Percentiles rank a stretch among this genome's conserved stretches.
Evolutionary conservation across 2,888 invertebrate species (phyloP).

Genomic region (Acronicta aceris): DNA sequence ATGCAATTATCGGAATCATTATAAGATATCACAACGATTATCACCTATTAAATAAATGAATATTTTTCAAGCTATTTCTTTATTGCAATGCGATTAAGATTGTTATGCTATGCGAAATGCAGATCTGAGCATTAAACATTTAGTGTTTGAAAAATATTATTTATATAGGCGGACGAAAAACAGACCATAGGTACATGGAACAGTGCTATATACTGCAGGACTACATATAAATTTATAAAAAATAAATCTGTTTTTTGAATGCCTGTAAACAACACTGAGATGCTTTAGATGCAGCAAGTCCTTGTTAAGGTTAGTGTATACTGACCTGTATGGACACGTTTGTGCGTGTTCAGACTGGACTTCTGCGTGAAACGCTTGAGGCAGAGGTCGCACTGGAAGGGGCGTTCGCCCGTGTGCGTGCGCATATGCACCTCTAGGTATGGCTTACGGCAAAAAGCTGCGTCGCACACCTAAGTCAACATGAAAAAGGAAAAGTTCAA

Average conservation of each 20-base stretch:
- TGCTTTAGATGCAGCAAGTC: slow-evolving; percentile 42
- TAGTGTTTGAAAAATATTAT: slow-evolving; percentile 59
- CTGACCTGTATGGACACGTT: slow-evolving; percentile 92
- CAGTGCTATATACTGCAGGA: not conserved
- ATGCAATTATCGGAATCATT: slow-evolving; percentile 36
- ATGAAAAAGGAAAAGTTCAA: slow-evolving; percentile 28
- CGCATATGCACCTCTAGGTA: slow-evolving; percentile 95
- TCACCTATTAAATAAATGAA: slow-evolving; percentile 45
- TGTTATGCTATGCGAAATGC: slow-evolving; percentile 22
- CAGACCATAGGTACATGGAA: slow-evolving; percentile 27
- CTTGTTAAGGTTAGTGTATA: slow-evolving; percentile 47
- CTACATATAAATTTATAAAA: not conserved
- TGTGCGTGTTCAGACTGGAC: slow-evolving; percentile 94
- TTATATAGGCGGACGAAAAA: slow-evolving; percentile 53
- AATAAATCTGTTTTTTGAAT: slow-evolving; percentile 48
- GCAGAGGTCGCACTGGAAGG: slow-evolving; percentile 93
- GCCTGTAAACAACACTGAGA: slow-evolving; percentile 50
- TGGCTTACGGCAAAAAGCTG: slow-evolving; percentile 94
- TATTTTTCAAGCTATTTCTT: slow-evolving; percentile 55
- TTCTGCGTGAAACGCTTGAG: slow-evolving; percentile 94
- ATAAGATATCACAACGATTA: slow-evolving; percentile 35
- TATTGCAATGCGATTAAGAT: slow-evolving; percentile 26
- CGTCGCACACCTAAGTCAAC: slow-evolving; percentile 90
- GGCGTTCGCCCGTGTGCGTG: slow-evolving; percentile 93
- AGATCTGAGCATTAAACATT: slow-evolving; percentile 35